These are phyloP conservation scores for Himalopsyche japonica DNA, from an alignment of 2,888 invertebrate species.

Conservation along the genomic window DNA sequence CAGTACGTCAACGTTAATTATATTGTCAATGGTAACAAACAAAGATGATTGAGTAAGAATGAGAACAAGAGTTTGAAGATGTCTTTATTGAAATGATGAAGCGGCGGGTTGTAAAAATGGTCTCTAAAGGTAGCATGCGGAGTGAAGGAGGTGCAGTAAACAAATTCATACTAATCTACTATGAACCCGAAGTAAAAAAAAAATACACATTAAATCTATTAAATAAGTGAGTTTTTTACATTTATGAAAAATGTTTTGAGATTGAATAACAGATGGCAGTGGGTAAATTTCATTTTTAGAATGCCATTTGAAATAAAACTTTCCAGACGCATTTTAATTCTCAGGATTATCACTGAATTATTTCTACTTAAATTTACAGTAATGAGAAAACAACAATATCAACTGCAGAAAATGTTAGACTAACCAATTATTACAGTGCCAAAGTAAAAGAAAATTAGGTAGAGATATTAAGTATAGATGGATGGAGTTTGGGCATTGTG, in stretches of 20 bases:
- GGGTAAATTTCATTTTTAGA: too few relatives aligned
- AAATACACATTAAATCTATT: neutral
- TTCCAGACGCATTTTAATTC: too few relatives aligned
- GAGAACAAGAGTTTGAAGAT: neutral
- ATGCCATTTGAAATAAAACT: too few relatives aligned
- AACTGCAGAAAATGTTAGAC: constrained; percentile 6
- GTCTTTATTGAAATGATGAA: constrained; percentile 1
- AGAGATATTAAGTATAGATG: neutral
- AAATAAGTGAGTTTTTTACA: too few relatives aligned
- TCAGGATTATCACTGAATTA: too few relatives aligned
- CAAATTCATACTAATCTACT: neutral
- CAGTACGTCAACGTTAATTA: neutral
- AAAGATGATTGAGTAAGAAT: neutral
- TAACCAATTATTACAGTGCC: neutral
- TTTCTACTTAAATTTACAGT: too few relatives aligned
- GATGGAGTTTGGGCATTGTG: neutral
- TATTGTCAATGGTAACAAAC: neutral
- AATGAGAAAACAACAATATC: neutral
- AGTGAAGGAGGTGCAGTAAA: neutral
- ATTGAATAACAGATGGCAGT: too few relatives aligned
- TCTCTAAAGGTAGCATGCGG: neutral
- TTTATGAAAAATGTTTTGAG: too few relatives aligned
- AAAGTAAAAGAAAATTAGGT: neutral
- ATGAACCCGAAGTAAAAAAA: neutral
- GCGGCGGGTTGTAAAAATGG: neutral